Conservation (phyloP, 2,113 vertebrate species). For the Podiceps cristatus region DNA sequence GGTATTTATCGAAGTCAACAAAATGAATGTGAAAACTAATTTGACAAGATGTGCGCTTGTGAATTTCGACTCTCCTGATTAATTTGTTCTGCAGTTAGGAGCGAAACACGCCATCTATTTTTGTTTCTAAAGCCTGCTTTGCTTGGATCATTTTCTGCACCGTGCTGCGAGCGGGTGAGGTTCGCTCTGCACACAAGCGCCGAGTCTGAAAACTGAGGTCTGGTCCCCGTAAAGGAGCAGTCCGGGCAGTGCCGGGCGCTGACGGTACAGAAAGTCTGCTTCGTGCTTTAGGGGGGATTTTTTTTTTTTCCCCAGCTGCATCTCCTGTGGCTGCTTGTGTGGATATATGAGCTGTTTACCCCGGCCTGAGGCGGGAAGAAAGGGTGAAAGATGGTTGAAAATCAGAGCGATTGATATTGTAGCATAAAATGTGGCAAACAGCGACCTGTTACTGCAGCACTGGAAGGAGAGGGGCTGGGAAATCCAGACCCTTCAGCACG, state of each 20-base stretch:
- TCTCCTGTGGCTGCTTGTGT: not conserved
- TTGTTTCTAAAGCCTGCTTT: not conserved
- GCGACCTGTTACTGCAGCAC: not conserved
- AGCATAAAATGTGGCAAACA: not conserved
- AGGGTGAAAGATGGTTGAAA: not conserved
- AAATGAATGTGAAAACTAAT: not conserved
- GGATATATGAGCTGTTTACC: not conserved
- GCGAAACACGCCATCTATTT: not conserved
- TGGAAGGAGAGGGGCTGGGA: not conserved
- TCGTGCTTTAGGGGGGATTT: rapidly evolving
- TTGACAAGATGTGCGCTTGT: not conserved
- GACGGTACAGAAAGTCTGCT: not conserved
- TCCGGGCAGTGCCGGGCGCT: rapidly evolving
- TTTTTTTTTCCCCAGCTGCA: not conserved
- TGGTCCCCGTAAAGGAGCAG: not conserved
- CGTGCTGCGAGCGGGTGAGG: rapidly evolving
- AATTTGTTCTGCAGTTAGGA: not conserved
- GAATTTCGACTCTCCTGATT: not conserved
- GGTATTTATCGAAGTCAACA: not conserved
- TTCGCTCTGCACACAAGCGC: not conserved
- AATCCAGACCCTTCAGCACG: not conserved
- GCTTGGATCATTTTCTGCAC: not conserved
- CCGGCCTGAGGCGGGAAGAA: not conserved
- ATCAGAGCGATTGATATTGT: not conserved
- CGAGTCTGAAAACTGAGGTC: not conserved